Conservation (phyloP, 2,113 vertebrate genomes). For the Neodontobutis hainanensis region DNA sequence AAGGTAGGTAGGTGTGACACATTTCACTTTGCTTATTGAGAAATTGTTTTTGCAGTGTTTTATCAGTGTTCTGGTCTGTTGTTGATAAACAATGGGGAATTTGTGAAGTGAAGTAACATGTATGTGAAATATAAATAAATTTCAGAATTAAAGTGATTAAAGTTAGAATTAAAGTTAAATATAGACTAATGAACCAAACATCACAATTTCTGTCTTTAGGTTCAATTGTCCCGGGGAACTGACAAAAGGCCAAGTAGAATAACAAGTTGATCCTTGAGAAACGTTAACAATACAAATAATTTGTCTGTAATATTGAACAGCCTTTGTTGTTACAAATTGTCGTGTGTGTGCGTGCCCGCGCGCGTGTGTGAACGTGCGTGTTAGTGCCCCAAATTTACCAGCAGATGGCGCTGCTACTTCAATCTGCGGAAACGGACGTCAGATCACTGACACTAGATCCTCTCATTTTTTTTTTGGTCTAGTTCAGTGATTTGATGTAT, state of each 20-base stretch:
- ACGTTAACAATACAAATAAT: slow-evolving; percentile 3
- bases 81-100: neutral
- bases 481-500: slow-evolving; percentile 2
- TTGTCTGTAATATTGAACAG: slow-evolving; percentile 1
- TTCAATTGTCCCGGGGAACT: slow-evolving; percentile 12
- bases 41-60: neutral
- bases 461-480: slow-evolving; percentile 1
- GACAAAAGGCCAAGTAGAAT: slow-evolving; percentile 18
- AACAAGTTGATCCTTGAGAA: slow-evolving; percentile 2
- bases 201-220: slow-evolving; percentile 1
- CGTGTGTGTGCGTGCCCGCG: too few relatives aligned
- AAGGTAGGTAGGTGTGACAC: neutral
- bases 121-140: neutral
- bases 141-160: neutral
- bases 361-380: too few relatives aligned
- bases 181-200: neutral
- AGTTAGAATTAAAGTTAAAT: neutral
- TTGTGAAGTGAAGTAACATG: neutral
- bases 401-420: slow-evolving; percentile 53
- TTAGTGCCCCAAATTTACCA: slow-evolving; percentile 24
- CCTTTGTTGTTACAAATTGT: neutral
- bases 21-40: slow-evolving; percentile 4
- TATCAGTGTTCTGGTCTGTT: neutral
- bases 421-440: slow-evolving; percentile 12
- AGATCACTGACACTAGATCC: neutral